Evolutionary conservation across 2,113 vertebrate genomes (phyloP).

Genomic region (Xiphias gladius): DNA sequence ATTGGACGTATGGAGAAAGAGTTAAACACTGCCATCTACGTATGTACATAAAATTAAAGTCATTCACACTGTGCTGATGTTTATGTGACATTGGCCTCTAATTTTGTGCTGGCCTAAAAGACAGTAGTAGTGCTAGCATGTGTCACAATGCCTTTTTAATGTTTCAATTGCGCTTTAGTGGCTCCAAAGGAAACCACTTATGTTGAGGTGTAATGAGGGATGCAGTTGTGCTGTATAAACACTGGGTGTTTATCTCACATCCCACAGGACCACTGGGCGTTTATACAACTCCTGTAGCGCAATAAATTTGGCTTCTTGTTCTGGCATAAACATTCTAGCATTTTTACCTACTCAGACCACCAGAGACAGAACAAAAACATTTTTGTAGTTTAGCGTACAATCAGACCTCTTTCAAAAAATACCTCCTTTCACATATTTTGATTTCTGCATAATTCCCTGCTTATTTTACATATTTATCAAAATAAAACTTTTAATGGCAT

Average conservation of each 20-base stretch:
- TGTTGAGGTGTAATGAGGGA: neutral
- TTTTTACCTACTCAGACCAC: neutral
- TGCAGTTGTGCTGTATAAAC: neutral
- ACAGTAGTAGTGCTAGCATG: neutral
- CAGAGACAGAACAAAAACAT: neutral
- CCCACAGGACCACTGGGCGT: too few species aligned
- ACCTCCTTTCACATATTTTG: neutral
- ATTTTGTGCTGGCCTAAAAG: neutral
- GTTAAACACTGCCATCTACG: slow-evolving; percentile 45
- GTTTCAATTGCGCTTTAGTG: neutral
- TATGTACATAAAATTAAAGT: slow-evolving; percentile 49
- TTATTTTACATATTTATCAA: too few species aligned
- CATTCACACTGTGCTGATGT: slow-evolving; percentile 67
- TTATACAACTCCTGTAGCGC: neutral
- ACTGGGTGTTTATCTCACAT: neutral
- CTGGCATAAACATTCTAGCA: neutral
- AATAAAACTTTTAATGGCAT: neutral
- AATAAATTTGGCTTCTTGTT: neutral
- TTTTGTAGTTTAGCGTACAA: neutral
- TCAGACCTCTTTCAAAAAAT: neutral
- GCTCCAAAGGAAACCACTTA: neutral
- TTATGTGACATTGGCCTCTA: slow-evolving; percentile 45
- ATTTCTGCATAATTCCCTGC: too few species aligned
- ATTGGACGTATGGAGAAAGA: slow-evolving; percentile 34
- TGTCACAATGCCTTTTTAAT: neutral